These are phyloP conservation scores for Chondrilla cf. caribensis DNA, from an alignment of 37 sponge, comb jelly and placozoan genomes.

Conservation along the genomic window DNA sequence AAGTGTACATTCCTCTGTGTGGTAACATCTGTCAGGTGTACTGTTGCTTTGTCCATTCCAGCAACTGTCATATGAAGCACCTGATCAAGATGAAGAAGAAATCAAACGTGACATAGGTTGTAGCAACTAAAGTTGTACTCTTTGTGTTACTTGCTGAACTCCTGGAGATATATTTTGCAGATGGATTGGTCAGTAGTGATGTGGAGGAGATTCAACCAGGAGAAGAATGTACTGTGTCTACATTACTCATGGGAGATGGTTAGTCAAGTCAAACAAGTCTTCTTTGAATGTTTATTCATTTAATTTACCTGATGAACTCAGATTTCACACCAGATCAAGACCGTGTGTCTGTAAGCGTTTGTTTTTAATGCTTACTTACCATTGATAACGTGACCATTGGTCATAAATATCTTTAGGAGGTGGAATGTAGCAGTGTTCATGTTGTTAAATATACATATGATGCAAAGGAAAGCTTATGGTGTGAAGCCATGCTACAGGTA, in stretches of 20 bases:
- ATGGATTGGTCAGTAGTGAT: too few species aligned
- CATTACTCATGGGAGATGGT: too few species aligned
- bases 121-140: neutral
- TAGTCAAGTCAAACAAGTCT: too few species aligned
- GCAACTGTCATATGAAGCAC: constrained; percentile 8
- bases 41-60: neutral
- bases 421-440: constrained; percentile 26
- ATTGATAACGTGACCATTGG: too few species aligned
- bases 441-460: constrained; percentile 72
- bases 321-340: neutral
- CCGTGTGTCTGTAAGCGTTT: neutral
- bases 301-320: too few species aligned
- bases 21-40: neutral
- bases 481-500: constrained; percentile 65
- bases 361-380: too few species aligned
- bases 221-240: too few species aligned
- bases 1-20: too few species aligned
- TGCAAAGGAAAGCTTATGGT: constrained; percentile 58
- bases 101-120: neutral
- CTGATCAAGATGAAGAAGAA: constrained; percentile 17
- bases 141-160: neutral
- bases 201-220: too few species aligned
- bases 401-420: constrained; percentile 35
- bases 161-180: too few species aligned
- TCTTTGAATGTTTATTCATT: too few species aligned